phyloP scores from a whole-genome alignment of 2,113 vertebrate species.

The Sturnira hondurensis region DNA sequence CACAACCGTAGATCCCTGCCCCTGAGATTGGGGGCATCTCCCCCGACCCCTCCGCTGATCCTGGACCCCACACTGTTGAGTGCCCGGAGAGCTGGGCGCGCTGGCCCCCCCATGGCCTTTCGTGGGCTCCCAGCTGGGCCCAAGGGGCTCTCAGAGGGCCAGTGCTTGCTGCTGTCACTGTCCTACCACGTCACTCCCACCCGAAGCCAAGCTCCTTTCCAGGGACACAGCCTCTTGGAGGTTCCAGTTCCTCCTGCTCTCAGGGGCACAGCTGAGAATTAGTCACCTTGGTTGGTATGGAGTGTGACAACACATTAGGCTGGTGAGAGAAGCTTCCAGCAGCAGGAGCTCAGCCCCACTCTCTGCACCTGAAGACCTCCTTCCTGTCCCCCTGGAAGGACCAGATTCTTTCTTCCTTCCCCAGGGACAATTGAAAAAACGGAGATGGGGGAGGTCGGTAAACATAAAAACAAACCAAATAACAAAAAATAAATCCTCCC shows the following conservation, averaged over 20 bases:
- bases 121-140: no score
- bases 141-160: neutral
- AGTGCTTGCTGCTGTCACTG: no score
- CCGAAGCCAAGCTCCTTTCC: neutral
- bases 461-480: neutral
- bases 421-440: neutral
- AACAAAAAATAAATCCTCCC: neutral
- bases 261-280: neutral
- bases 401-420: neutral
- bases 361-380: neutral
- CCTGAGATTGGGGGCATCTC: neutral
- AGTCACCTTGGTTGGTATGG: neutral
- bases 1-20: neutral
- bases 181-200: neutral
- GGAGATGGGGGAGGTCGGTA: neutral
- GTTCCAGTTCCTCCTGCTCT: neutral
- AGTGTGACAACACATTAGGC: neutral
- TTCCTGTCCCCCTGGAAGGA: neutral
- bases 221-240: neutral
- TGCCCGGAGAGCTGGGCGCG: neutral
- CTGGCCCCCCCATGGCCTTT: rapidly evolving
- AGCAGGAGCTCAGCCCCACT: neutral
- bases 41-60: neutral
- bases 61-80: rapidly evolving
- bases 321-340: constrained; percentile 20